phyloP scores from a whole-genome alignment of 2,113 vertebrate species.

The Triplophysa rosa region DNA sequence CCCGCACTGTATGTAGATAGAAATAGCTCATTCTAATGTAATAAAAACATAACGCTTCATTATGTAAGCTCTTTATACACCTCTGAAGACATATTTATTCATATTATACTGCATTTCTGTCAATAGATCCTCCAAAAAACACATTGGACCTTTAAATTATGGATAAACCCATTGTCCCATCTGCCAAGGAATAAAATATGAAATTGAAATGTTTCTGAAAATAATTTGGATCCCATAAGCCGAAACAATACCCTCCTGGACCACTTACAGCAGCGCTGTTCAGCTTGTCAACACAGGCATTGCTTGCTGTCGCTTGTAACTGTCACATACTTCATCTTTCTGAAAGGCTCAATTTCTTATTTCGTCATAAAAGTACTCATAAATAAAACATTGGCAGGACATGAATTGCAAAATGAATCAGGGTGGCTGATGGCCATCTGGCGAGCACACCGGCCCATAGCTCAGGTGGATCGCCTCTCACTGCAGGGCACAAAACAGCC shows the following conservation, averaged over 20 bases:
- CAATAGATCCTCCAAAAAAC: no score
- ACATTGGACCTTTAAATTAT: no score
- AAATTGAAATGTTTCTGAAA: neutral
- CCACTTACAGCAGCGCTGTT: conserved; percentile 13
- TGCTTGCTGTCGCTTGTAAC: neutral
- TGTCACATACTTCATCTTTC: neutral
- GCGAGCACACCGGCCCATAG: neutral
- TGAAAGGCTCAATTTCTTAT: neutral
- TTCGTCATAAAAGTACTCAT: conserved; percentile 14
- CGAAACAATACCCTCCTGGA: conserved; percentile 19
- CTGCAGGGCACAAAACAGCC: neutral
- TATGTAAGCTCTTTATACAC: no score
- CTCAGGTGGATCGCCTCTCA: conserved; percentile 12
- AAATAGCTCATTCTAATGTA: no score
- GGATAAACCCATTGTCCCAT: neutral
- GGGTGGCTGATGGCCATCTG: conserved; percentile 26
- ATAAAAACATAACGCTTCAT: no score
- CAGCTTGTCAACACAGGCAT: neutral
- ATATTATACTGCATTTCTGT: no score
- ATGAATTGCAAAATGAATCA: conserved; percentile 29
- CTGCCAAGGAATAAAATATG: neutral
- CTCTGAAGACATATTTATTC: no score
- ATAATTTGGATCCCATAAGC: neutral
- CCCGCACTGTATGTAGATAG: no score
- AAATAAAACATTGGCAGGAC: conserved; percentile 18